Base-by-base conservation (phyloP, 2,113 vertebrate genomes). In the Salvelinus sp. region DNA sequence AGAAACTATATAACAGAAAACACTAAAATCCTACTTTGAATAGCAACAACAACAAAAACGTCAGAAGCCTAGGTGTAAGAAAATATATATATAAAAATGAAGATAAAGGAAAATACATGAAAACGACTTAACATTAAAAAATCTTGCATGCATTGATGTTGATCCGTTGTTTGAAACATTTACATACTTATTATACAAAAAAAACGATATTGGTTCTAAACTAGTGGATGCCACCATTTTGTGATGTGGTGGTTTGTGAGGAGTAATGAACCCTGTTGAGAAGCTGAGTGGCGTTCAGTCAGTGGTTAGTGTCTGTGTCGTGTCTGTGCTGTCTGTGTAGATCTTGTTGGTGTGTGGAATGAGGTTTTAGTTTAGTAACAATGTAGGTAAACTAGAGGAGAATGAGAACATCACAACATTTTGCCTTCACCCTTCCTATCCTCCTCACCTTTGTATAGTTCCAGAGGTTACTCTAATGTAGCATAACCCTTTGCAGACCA, bases 111-210 rank as follows among this genome's bases (percentile, higher is more conserved):
- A 69, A 60, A 58, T 10, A 12, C 38, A 75, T 83, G 54, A 79
- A 75, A 83, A 79, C 86, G 76, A 79, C 85, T 86, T 44, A 44
- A 44, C 38, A 33, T 94, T 93, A 94, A 84, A 93, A 92, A 87
- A 76, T 89, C 93, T 95, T 98, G 97, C 97, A 99, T 99, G 97
- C 94, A 87, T 97, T 93, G 87, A 93, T 96, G 96, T 98, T 94
- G 90, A 95, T 93, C 93, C 92, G 95, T 95, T 90, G 92, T 91
- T 94, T 92, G 91, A 93, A 91, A 92, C 91, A 95, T 44, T 44
- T 44, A 95, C 93, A 92, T 95, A 95, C 93, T 92, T 88, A 90
- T 69, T 44, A 85, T 95, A 95, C 92, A 93, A 95, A 94, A 95
- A 94, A 95, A 94, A 93, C 93, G 93, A 84, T 93, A 93, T 85